Conservation (phyloP, 2,888 invertebrate genomes). For the Xiphydria camelus region DNA sequence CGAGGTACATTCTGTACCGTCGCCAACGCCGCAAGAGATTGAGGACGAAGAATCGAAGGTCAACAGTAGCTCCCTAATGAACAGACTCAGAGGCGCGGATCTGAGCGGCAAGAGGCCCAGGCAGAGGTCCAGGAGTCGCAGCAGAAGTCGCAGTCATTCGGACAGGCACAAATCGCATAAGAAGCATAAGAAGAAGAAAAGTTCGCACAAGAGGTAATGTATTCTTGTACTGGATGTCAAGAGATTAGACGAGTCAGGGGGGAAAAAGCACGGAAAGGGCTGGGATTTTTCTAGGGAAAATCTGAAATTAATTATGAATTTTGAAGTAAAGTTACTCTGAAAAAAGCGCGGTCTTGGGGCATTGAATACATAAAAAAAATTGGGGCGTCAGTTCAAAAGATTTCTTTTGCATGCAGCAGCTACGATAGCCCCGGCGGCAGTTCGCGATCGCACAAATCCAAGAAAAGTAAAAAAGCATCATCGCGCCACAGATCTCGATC, state of each 20-base stretch:
- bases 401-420: constrained; percentile 34
- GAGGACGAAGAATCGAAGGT: constrained; percentile 32
- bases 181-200: constrained; percentile 59
- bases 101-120: constrained; percentile 44
- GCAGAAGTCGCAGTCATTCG: constrained; percentile 37
- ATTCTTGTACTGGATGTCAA: background rate
- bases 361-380: no score
- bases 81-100: constrained; percentile 46
- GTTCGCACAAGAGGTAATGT: constrained; percentile 59
- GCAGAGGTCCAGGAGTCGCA: constrained; percentile 46
- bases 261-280: no score
- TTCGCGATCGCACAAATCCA: constrained; percentile 48
- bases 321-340: no score
- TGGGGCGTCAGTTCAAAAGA: no score
- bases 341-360: no score
- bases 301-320: no score
- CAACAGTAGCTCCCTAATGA: constrained; percentile 45
- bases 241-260: no score
- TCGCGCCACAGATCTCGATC: constrained; percentile 51
- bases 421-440: constrained; percentile 48
- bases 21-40: constrained; percentile 37
- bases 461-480: constrained; percentile 51
- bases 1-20: constrained; percentile 47
- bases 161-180: constrained; percentile 53
- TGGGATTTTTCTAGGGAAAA: no score